Conservation (phyloP, 2,113 vertebrate genomes). For the Zingel zingel region DNA sequence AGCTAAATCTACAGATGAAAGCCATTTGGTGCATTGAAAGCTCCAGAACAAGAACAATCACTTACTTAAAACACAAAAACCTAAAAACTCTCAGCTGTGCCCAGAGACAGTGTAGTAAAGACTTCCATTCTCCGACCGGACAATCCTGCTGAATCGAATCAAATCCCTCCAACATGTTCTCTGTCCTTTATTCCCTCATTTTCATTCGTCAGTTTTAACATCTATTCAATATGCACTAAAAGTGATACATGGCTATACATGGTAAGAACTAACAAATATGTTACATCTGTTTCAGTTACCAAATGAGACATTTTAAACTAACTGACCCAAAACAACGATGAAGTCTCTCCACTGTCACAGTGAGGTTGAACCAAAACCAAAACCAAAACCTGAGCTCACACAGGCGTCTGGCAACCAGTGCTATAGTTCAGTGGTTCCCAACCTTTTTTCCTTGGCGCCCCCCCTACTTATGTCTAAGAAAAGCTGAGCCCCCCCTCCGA, state of each 20-base stretch:
- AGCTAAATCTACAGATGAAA: neutral
- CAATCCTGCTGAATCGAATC: slow-evolving; percentile 41
- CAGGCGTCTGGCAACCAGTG: neutral
- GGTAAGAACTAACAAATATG: too few relatives aligned
- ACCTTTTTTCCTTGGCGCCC: too few relatives aligned
- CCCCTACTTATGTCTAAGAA: too few relatives aligned
- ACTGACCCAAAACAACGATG: too few relatives aligned
- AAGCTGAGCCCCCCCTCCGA: too few relatives aligned
- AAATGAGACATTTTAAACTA: too few relatives aligned
- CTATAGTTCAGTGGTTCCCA: too few relatives aligned
- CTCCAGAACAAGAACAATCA: neutral
- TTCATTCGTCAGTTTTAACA: too few relatives aligned
- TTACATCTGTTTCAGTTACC: too few relatives aligned
- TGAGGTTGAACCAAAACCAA: neutral
- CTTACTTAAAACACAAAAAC: neutral
- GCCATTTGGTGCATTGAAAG: neutral
- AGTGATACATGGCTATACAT: too few relatives aligned
- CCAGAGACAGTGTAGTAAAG: neutral
- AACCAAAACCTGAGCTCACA: neutral
- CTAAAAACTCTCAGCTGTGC: neutral
- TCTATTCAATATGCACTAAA: too few relatives aligned
- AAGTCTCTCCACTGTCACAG: neutral
- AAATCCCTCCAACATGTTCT: slow-evolving; percentile 43
- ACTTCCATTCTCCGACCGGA: neutral
- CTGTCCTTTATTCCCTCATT: neutral